A percentile compares a stretch with the other conserved stretches of the same genome.
Conservation (phyloP, 2,888 invertebrate species). For the Bellardia bayeri region DNA sequence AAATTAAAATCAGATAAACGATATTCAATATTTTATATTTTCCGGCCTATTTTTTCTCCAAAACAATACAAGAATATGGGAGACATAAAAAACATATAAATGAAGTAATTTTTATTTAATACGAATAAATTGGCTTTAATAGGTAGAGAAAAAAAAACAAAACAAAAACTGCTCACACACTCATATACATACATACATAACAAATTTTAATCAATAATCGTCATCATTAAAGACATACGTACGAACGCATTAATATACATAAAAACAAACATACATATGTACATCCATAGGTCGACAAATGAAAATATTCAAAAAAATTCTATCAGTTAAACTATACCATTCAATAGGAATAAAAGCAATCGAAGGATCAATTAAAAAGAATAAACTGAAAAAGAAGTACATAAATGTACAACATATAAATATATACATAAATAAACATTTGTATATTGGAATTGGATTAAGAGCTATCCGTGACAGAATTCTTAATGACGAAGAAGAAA, state of each 20-base stretch:
- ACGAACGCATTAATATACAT: not conserved
- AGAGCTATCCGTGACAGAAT: not conserved
- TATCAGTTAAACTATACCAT: not conserved
- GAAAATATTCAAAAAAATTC: slow-evolving; percentile 5
- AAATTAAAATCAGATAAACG: slow-evolving; percentile 12
- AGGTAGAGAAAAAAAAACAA: slow-evolving; percentile 54
- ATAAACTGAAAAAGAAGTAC: not conserved
- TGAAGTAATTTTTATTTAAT: slow-evolving; percentile 39
- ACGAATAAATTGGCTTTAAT: slow-evolving; percentile 67
- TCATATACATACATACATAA: not conserved
- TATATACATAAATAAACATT: not conserved
- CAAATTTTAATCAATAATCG: slow-evolving; percentile 37
- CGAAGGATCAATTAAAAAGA: slow-evolving; percentile 33
- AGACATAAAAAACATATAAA: slow-evolving; percentile 24
- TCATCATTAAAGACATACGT: slow-evolving; percentile 1
- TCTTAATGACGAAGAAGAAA: not conserved
- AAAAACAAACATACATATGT: not conserved
- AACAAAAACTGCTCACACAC: slow-evolving; percentile 4
- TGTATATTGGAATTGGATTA: not conserved
- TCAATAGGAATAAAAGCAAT: slow-evolving; percentile 9
- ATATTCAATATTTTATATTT: slow-evolving; percentile 58
- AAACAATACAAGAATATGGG: slow-evolving; percentile 16
- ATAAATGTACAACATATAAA: not conserved
- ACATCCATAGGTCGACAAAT: slow-evolving; percentile 7
- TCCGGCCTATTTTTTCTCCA: slow-evolving; percentile 44